A percentile compares a stretch with the other conserved stretches of the same genome.
phyloP scores from a whole-genome alignment of 2,888 invertebrate species.

The Plebejus melissa region DNA sequence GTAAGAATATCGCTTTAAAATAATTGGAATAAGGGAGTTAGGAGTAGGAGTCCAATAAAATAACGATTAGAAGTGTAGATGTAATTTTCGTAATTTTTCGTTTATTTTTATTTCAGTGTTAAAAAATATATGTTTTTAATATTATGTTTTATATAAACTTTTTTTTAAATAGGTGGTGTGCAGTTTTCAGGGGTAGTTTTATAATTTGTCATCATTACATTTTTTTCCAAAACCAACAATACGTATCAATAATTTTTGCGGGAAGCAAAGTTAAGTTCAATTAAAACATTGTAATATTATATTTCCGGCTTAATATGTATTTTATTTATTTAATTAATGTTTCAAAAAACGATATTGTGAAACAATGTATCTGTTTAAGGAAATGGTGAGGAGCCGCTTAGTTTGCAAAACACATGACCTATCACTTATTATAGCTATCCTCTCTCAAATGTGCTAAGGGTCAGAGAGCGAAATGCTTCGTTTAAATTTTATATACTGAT shows the following conservation, averaged over 20 bases:
- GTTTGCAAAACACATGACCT: conserved; percentile 29
- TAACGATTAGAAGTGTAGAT: background rate
- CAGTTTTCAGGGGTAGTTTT: too few species aligned
- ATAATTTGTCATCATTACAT: too few species aligned
- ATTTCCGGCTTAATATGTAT: background rate
- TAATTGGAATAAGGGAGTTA: background rate
- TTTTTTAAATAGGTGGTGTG: too few species aligned
- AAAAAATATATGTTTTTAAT: too few species aligned
- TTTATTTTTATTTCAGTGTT: background rate
- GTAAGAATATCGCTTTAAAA: conserved; percentile 17
- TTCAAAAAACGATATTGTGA: background rate
- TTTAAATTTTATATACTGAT: background rate
- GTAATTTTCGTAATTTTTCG: background rate
- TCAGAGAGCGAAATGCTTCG: conserved; percentile 16
- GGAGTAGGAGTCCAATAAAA: background rate
- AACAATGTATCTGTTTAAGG: conserved; percentile 11
- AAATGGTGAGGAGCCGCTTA: conserved; percentile 14
- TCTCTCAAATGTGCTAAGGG: conserved; percentile 27
- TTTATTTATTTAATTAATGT: background rate
- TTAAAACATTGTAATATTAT: too few species aligned
- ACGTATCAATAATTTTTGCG: too few species aligned
- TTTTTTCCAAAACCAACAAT: too few species aligned
- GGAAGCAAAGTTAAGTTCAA: too few species aligned
- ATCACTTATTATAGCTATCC: conserved; percentile 25
- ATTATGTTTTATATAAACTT: too few species aligned